A percentile compares a stretch with the other conserved stretches of the same genome.
Conservation (phyloP, 2,888 invertebrate species). For the Coenonympha arcania region DNA sequence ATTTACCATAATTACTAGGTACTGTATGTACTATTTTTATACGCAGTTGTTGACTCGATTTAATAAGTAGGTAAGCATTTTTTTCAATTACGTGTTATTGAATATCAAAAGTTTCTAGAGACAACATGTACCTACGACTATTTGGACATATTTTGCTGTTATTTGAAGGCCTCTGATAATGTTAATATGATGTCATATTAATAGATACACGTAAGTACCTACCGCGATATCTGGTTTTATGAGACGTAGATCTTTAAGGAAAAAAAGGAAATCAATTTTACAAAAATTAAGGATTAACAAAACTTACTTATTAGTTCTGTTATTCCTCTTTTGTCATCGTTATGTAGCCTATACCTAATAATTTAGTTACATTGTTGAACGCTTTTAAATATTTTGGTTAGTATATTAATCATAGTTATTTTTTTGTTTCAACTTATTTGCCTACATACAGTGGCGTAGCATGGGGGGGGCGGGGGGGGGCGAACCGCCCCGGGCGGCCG, state of each 20-base stretch:
- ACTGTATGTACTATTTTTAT: background rate
- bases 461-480: too few relatives aligned
- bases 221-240: background rate
- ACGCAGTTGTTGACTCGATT: background rate
- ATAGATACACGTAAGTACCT: background rate
- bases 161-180: background rate
- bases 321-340: too few relatives aligned
- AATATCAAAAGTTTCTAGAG: background rate
- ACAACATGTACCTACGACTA: background rate
- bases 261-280: background rate
- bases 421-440: too few relatives aligned
- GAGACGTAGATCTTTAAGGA: background rate
- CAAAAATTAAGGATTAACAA: background rate
- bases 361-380: too few relatives aligned
- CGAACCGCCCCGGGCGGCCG: too few relatives aligned
- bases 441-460: too few relatives aligned
- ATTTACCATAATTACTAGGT: background rate
- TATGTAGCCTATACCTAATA: too few relatives aligned
- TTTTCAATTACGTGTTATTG: background rate
- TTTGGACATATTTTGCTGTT: background rate
- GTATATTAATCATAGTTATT: too few relatives aligned
- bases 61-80: background rate
- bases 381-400: too few relatives aligned
- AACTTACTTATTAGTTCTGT: too few relatives aligned
- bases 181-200: constrained; percentile 3